Conservation (phyloP, 2,888 invertebrate genomes). For the Chydorus sphaericus region DNA sequence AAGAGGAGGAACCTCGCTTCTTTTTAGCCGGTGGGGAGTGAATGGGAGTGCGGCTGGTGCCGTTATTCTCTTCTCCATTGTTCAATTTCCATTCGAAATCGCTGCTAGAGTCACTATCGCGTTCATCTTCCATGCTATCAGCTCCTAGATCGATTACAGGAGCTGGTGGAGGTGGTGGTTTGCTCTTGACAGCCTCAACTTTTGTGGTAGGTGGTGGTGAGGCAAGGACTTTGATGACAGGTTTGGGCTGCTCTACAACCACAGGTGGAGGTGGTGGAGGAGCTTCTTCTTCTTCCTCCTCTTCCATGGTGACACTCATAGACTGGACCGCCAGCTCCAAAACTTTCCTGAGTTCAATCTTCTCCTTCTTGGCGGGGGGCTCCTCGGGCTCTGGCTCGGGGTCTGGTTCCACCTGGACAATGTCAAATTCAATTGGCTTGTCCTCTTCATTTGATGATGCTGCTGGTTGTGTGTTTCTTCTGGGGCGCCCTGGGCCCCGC, state of each 20-base stretch:
- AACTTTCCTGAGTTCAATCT: conserved; percentile 5
- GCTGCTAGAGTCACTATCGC: neutral
- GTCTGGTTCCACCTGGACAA: neutral
- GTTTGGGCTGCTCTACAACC: neutral
- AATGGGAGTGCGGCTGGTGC: too few species aligned
- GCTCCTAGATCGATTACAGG: too few species aligned
- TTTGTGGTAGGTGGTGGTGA: neutral
- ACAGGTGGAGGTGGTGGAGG: too few species aligned
- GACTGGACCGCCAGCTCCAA: conserved; percentile 7
- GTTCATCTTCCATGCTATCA: neutral
- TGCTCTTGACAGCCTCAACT: neutral
- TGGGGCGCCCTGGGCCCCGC: conserved; percentile 5
- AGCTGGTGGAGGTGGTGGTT: too few species aligned
- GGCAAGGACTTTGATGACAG: too few species aligned
- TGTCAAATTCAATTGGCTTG: neutral
- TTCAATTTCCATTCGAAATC: conserved; percentile 10
- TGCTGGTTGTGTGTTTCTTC: neutral
- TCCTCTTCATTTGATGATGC: neutral
- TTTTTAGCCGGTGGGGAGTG: conserved; percentile 1
- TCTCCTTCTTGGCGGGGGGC: neutral
- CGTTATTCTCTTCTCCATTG: neutral
- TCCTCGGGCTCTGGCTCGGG: neutral
- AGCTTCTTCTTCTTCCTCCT: conserved; percentile 1
- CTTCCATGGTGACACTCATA: conserved; percentile 1
- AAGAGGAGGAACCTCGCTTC: neutral